Conservation (phyloP, 2,797 vertebrate genomes). For the Loriculus beryllinus region DNA sequence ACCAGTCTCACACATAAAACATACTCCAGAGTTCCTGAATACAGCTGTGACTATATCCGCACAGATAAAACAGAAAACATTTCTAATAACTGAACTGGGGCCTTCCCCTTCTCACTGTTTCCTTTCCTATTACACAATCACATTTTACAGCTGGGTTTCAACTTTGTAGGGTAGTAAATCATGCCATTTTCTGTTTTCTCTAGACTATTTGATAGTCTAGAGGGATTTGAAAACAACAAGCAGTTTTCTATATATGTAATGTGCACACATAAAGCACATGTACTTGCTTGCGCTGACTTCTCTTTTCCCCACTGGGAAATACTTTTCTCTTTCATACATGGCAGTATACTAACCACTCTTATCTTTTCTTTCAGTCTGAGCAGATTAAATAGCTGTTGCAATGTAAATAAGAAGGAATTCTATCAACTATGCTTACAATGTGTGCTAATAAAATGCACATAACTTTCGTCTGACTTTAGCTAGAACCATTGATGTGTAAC, state of each 20-base stretch:
- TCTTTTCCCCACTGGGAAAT: background rate
- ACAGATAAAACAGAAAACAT: background rate
- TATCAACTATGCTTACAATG: background rate
- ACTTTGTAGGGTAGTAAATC: background rate
- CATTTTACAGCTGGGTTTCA: background rate
- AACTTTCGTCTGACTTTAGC: background rate
- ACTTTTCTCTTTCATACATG: background rate
- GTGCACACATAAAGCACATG: background rate
- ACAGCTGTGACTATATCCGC: background rate
- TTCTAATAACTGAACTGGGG: background rate
- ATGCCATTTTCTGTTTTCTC: background rate
- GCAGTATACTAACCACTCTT: background rate
- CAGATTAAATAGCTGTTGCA: background rate
- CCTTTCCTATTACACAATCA: background rate
- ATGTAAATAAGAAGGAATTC: constrained; percentile 8
- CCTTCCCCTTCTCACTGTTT: background rate
- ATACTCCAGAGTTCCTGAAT: background rate
- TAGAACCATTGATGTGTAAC: background rate
- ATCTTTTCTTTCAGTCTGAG: background rate
- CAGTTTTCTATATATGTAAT: background rate
- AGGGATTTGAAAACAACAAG: background rate
- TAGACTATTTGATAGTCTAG: background rate
- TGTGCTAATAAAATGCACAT: background rate
- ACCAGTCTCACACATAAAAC: background rate
- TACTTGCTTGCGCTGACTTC: background rate